Base-by-base conservation (phyloP, 2,888 invertebrate species). In the Andrena bucephala region DNA sequence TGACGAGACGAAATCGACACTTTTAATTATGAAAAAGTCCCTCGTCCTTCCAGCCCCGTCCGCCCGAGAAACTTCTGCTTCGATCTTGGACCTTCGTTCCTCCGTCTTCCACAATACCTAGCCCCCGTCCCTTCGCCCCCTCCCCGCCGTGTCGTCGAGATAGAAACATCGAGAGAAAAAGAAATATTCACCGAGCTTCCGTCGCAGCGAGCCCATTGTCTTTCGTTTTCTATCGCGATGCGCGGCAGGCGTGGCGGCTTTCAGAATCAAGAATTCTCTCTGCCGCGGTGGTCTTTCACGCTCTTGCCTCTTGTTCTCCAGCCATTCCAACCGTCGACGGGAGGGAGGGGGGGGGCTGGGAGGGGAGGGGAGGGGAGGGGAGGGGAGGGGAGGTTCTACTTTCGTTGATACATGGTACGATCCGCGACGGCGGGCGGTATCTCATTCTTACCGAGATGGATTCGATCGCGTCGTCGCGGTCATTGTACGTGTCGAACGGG, bases 11-110 rank as follows among this genome's bases (percentile, higher is more conserved):
- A 87, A 87, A 90, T 91, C 92, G 91, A 91, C 89, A 91, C 90
- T 92, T 92, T 92, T 92, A 91, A 93, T 92, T 92, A 92, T 90
- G 88, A 85, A 83, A 48, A 86, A 84, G 78, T 73, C 57, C 29
- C 57, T 48, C 57, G 16, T 29, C 54, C 69, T 52, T 24, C 71
- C 54, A 33, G 52, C 59, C 50, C 63, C 57, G 57, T 52, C 65
- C 73, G 50, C 36, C 52, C 50, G 59, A 71, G 76, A 71, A 66
- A 29, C 76, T 57, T 70, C 83, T 66, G 57, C 81, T 81, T 90
- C 89, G 87, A 90, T 89, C 81, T 87, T 68, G 84, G 69, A 84
- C 81, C 74, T 83, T 85, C 62, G 24, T 8, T 33, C 36, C 77
- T 7, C 31, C 16, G 10, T 8, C 16, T 27, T 6, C 59, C 60